These are phyloP conservation scores for Elephantulus edwardii DNA, from an alignment of 2,113 vertebrate species.

Conservation along the genomic window DNA sequence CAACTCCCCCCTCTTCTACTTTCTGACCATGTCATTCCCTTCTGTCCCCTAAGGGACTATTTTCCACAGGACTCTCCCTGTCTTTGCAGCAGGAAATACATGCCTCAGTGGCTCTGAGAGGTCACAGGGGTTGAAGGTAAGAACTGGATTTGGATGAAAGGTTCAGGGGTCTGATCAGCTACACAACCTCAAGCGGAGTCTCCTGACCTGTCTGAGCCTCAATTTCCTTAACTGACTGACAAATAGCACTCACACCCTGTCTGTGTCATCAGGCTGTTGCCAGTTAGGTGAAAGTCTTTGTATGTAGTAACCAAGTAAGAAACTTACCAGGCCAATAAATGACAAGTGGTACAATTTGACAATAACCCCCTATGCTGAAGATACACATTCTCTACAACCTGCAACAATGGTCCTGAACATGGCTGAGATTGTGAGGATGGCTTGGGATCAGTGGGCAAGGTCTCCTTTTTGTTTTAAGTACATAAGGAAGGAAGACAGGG, in stretches of 20 bases:
- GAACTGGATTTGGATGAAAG: background rate
- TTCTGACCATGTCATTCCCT: background rate
- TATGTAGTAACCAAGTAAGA: background rate
- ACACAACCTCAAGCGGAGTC: background rate
- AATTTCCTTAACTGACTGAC: background rate
- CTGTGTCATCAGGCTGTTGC: no score
- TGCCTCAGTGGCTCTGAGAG: background rate
- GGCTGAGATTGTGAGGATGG: no score
- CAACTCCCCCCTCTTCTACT: background rate
- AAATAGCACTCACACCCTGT: no score
- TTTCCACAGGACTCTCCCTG: background rate
- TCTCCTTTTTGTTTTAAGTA: no score
- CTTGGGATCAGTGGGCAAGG: no score
- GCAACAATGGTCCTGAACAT: no score
- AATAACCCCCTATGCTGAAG: no score
- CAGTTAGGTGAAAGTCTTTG: background rate
- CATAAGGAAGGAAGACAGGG: no score
- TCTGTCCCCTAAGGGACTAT: background rate
- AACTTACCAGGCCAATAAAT: background rate
- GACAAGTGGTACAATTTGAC: no score
- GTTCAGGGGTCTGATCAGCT: background rate
- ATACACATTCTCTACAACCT: no score
- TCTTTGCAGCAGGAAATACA: background rate
- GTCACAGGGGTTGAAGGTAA: background rate
- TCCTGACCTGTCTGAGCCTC: background rate